Conservation (phyloP, 2,113 vertebrate genomes). For the Phrynosoma platyrhinos region DNA sequence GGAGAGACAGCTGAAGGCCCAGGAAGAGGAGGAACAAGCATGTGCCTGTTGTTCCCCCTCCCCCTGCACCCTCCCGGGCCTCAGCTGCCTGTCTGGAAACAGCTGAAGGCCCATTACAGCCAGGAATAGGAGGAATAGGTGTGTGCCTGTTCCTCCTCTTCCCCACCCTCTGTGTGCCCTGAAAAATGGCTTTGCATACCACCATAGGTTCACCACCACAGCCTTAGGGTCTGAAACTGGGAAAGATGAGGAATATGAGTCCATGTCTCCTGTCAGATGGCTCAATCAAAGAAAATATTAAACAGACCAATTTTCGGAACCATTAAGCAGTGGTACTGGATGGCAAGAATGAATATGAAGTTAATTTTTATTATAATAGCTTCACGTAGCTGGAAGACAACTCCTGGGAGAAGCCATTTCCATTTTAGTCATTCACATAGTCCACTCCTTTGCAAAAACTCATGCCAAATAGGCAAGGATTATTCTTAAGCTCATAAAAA, state of each 20-base stretch:
- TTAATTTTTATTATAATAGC: slow-evolving; percentile 76
- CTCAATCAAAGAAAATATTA: slow-evolving; percentile 79
- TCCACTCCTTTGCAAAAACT: slow-evolving; percentile 49
- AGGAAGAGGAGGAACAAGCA: too few relatives aligned
- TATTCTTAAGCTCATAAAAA: slow-evolving; percentile 50
- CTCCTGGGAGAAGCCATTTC: slow-evolving; percentile 68
- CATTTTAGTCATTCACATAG: slow-evolving; percentile 62
- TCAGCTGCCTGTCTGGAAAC: too few relatives aligned
- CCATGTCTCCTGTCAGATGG: slow-evolving; percentile 71
- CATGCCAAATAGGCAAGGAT: slow-evolving; percentile 48
- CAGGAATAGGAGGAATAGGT: too few relatives aligned
- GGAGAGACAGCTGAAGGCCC: too few relatives aligned
- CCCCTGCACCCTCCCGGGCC: too few relatives aligned
- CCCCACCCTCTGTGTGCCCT: too few relatives aligned
- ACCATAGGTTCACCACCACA: too few relatives aligned
- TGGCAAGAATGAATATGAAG: slow-evolving; percentile 63
- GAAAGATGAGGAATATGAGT: slow-evolving; percentile 72
- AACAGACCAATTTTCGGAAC: slow-evolving; percentile 75
- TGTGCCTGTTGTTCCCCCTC: too few relatives aligned
- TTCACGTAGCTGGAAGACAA: slow-evolving; percentile 57
- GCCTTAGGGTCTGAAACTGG: slow-evolving; percentile 78
- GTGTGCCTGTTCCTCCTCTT: too few relatives aligned
- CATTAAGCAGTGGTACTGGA: slow-evolving; percentile 71
- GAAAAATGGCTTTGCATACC: too few relatives aligned
- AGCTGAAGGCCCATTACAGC: too few relatives aligned